Percentiles rank a stretch among this genome's conserved stretches.
These are phyloP conservation scores for Drosophila albomicans DNA, from an alignment of 1,140 invertebrate genomes.

Conservation along the genomic window DNA sequence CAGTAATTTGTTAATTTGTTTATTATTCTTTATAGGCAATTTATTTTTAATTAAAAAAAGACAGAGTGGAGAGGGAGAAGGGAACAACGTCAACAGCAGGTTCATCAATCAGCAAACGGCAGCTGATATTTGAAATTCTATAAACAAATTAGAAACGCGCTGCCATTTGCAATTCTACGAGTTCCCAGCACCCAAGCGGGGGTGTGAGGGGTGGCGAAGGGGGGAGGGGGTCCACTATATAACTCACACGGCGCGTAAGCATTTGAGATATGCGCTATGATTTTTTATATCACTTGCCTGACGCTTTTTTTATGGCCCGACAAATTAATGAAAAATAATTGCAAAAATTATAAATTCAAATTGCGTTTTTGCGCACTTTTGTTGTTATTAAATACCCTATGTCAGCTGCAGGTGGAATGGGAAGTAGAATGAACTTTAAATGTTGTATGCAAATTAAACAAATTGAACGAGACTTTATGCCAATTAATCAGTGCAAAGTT, in stretches of 20 bases:
- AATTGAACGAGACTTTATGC: background rate
- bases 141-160: slow-evolving; percentile 76
- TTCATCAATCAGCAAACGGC: slow-evolving; percentile 67
- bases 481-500: background rate
- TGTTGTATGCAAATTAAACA: background rate
- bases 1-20: slow-evolving; percentile 38
- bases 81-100: background rate
- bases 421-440: background rate
- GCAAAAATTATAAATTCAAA: slow-evolving; percentile 83
- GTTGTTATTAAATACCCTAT: slow-evolving; percentile 13
- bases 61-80: background rate
- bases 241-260: slow-evolving; percentile 68
- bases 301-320: slow-evolving; percentile 61
- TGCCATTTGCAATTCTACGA: slow-evolving; percentile 39
- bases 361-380: slow-evolving; percentile 62
- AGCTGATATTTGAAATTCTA: slow-evolving; percentile 58
- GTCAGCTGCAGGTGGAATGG: background rate
- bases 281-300: slow-evolving; percentile 74
- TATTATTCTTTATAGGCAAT: slow-evolving; percentile 71
- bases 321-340: slow-evolving; percentile 80
- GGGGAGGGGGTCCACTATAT: slow-evolving; percentile 16
- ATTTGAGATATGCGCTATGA: slow-evolving; percentile 74
- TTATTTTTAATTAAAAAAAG: slow-evolving; percentile 57
- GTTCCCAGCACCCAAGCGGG: background rate
- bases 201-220: background rate